Evolutionary conservation across 2,888 invertebrate species (phyloP).

Genomic region (Eupithecia inturbata): DNA sequence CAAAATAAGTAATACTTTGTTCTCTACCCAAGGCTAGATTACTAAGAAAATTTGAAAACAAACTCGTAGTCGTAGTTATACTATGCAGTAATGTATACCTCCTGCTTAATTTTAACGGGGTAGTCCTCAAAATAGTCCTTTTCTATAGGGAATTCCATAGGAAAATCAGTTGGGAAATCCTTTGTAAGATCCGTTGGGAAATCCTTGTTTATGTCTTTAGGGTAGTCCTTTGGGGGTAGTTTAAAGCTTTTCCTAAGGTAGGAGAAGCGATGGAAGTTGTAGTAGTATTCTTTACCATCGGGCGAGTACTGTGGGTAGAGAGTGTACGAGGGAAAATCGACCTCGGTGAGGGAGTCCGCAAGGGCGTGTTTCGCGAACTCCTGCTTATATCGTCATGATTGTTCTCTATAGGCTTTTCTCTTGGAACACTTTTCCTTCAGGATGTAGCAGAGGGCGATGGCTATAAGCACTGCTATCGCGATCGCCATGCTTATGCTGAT

Average conservation of each 20-base stretch:
- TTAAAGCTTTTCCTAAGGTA: constrained; percentile 75
- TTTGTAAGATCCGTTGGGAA: constrained; percentile 19
- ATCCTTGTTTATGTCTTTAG: constrained; percentile 41
- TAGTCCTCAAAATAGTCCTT: constrained; percentile 28
- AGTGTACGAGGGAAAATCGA: constrained; percentile 72
- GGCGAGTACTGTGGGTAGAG: constrained; percentile 79
- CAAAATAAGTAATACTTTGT: constrained; percentile 2
- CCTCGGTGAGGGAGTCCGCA: constrained; percentile 71
- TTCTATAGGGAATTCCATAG: constrained; percentile 32
- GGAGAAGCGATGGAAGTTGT: constrained; percentile 78
- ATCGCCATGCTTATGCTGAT: constrained; percentile 94
- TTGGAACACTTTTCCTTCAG: constrained; percentile 92
- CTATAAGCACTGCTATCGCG: constrained; percentile 91
- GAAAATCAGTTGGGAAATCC: constrained; percentile 28
- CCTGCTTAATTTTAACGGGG: constrained; percentile 52
- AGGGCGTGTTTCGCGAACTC: constrained; percentile 79
- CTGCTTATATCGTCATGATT: constrained; percentile 86
- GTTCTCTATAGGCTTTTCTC: constrained; percentile 85
- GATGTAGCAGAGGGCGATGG: constrained; percentile 92
- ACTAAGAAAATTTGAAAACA: not conserved
- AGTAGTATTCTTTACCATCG: constrained; percentile 78
- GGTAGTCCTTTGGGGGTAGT: constrained; percentile 76
- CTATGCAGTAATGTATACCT: constrained; percentile 76
- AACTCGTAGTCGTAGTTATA: not conserved
- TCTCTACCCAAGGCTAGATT: not conserved